Evolutionary conservation across 1,140 invertebrate species (phyloP).

Genomic region (Anastrepha ludens): DNA sequence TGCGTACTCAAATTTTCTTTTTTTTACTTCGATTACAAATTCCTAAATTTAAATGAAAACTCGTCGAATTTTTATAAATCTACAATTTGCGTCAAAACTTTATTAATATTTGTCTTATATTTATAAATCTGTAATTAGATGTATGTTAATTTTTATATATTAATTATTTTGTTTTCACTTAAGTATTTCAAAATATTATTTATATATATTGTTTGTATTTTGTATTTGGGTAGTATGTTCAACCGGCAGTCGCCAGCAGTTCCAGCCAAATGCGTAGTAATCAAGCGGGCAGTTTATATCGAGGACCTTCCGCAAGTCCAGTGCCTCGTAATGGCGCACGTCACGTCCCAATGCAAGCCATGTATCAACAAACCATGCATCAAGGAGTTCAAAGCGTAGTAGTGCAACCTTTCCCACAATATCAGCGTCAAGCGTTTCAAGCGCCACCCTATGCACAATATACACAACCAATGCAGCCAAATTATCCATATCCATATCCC

Average conservation of each 20-base stretch:
- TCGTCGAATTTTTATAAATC: too few species aligned
- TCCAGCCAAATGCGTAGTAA: constrained; percentile 64
- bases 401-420: constrained; percentile 36
- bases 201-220: background rate
- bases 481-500: constrained; percentile 67
- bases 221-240: constrained; percentile 46
- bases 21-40: too few species aligned
- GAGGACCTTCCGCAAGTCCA: constrained; percentile 62
- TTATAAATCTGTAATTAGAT: background rate
- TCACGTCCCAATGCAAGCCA: constrained; percentile 65
- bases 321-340: constrained; percentile 59
- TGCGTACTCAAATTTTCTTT: too few species aligned
- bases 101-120: background rate
- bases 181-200: background rate
- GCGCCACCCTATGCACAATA: constrained; percentile 35
- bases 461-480: constrained; percentile 55
- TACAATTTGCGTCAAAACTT: too few species aligned
- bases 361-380: constrained; percentile 63
- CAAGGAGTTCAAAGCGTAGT: constrained; percentile 53
- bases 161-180: background rate
- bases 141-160: background rate
- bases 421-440: constrained; percentile 8
- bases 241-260: constrained; percentile 59
- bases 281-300: constrained; percentile 63
- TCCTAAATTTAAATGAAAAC: too few species aligned